Base-by-base conservation (phyloP, 2,113 vertebrate species). In the Scatophagus argus region DNA sequence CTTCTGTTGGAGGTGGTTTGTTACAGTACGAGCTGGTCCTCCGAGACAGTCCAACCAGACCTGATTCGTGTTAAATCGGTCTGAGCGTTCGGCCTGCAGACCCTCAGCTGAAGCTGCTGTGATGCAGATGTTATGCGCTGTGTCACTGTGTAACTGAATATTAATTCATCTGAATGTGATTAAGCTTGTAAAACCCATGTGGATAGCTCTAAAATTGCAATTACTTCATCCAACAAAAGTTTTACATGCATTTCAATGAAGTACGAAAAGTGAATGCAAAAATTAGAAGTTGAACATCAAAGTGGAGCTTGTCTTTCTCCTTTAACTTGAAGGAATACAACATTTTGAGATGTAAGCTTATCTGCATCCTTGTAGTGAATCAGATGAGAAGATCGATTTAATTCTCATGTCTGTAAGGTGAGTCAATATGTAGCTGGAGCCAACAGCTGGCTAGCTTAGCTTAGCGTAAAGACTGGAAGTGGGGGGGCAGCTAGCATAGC, bases 81-180 rank as follows among this genome's bases (percentile, higher is more conserved):
- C 47, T 11, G 16, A n/a, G 16, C 21, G 52, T 23, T 46, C 64
- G 25, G 32, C 25, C 58, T 74, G 12, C 65, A 60, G 54, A 54
- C 9, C 1, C 62, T 74, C 54, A 62, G 78, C 44, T 70, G 19
- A 31, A 36, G 58, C 32, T 3, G 23, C 29, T 51, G 25, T 36
- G 47, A 29, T 27, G 31, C 52, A 58, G 63, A 58, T 79, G 43
- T 78, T 38, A 38, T 2, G n/a, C 29, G 25, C 32, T 1, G 13
- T 32, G 31, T 66, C 25, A 19, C 31, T 46, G 14, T 19, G 34
- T 58, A 25, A 11, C n/a, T n/a, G 10, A 27, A 59, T 51, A 62
- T 81, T 25, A 69, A 63, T 17, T 46, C 12, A 62, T 63, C 38
- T 31, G 38, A 65, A 23, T 74, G 44, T n/a, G 8, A 19, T 36